Evolutionary conservation across 2,888 invertebrate genomes (phyloP).

Genomic region (Apamea anceps): DNA sequence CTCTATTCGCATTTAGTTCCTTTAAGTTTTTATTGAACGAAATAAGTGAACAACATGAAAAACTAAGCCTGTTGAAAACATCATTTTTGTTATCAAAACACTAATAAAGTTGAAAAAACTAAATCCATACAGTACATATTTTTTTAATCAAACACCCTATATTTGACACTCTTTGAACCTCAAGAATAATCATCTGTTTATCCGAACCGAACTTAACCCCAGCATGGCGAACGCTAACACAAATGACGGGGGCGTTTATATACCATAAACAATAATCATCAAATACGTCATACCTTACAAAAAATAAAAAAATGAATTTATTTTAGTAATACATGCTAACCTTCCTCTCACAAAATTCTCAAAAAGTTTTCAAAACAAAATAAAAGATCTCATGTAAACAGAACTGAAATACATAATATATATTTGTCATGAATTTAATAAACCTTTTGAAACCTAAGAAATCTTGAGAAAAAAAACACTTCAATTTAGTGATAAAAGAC

Average conservation of each 20-base stretch:
- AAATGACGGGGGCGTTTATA: conserved; percentile 80
- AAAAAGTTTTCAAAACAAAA: neutral
- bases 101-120: neutral
- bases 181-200: conserved; percentile 64
- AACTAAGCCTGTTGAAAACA: neutral
- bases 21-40: neutral
- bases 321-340: neutral
- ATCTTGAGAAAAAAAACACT: neutral
- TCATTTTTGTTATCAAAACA: neutral
- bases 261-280: conserved; percentile 70
- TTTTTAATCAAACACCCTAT: conserved; percentile 10
- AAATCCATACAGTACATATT: neutral
- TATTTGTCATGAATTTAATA: neutral
- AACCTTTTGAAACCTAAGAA: neutral
- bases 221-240: conserved; percentile 68
- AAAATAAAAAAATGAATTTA: neutral
- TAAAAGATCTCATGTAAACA: neutral
- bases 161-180: conserved; percentile 29
- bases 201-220: conserved; percentile 59
- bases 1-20: neutral
- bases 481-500: neutral
- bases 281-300: neutral
- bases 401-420: neutral
- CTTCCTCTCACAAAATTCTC: neutral
- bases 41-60: neutral